These are phyloP conservation scores for Calidris pugnax DNA, from an alignment of 2,113 vertebrate species.

Conservation along the genomic window DNA sequence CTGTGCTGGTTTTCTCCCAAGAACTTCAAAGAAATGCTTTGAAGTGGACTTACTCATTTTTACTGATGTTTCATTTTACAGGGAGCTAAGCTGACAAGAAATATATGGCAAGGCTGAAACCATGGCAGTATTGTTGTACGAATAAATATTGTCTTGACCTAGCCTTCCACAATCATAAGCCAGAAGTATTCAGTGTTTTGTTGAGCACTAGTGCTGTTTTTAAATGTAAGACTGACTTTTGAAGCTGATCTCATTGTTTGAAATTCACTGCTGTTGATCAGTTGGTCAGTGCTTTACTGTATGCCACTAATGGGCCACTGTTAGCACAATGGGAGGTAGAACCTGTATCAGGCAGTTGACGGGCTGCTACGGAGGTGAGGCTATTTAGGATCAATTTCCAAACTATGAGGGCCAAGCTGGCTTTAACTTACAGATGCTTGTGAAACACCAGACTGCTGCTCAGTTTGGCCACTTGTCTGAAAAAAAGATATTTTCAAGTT, in stretches of 20 bases:
- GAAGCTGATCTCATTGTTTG: not conserved
- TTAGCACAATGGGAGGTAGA: not conserved
- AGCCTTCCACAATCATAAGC: not conserved
- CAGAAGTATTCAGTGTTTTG: not conserved
- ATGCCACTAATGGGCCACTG: rapidly evolving
- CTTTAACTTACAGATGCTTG: not conserved
- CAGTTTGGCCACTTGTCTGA: not conserved
- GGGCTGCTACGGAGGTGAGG: not conserved
- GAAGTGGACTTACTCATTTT: not conserved
- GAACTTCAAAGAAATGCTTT: not conserved
- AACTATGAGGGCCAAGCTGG: not conserved
- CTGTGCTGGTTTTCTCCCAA: not conserved
- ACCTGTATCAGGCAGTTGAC: not conserved
- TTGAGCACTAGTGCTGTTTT: not conserved
- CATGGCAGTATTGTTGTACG: not conserved
- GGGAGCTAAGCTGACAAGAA: not conserved
- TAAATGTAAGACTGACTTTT: not conserved
- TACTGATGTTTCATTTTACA: not conserved
- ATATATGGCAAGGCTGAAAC: not conserved
- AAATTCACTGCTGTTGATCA: not conserved
- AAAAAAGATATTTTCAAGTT: not conserved
- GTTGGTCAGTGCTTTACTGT: not conserved
- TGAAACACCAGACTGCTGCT: not conserved
- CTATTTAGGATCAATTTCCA: not conserved
- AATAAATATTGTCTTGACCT: not conserved